These are phyloP conservation scores for Phymanthus crucifer DNA, from an alignment of 92 coral and sea anemone genomes.

Conservation along the genomic window DNA sequence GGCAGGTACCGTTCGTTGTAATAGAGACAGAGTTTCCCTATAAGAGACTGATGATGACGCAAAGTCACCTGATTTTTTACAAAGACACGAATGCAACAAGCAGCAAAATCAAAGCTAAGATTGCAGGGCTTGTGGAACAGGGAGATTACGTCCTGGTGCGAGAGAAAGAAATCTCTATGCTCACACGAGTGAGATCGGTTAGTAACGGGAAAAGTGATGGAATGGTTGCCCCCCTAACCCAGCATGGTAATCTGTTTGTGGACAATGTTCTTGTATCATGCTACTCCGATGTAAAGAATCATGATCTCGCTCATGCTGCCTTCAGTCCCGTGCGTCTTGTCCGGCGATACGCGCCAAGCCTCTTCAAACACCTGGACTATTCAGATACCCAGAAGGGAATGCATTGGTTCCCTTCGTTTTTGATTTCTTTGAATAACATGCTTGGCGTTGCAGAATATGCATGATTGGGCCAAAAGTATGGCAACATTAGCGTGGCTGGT, in stretches of 20 bases:
- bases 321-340: slow-evolving; percentile 75
- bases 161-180: slow-evolving; percentile 38
- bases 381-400: slow-evolving; percentile 58
- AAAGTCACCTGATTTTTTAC: slow-evolving; percentile 80
- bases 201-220: slow-evolving; percentile 55
- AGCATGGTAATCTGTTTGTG: slow-evolving; percentile 80
- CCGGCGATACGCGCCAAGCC: slow-evolving; percentile 43
- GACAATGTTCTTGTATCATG: slow-evolving; percentile 89
- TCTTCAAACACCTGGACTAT: slow-evolving; percentile 43
- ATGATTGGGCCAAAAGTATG: neutral
- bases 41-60: slow-evolving; percentile 66
- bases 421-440: slow-evolving; percentile 54
- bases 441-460: slow-evolving; percentile 56
- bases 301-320: slow-evolving; percentile 67
- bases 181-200: slow-evolving; percentile 62
- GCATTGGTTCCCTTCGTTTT: slow-evolving; percentile 91
- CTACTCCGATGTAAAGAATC: slow-evolving; percentile 80
- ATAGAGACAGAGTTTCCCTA: slow-evolving; percentile 72
- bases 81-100: slow-evolving; percentile 41
- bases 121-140: slow-evolving; percentile 55
- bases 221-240: slow-evolving; percentile 88
- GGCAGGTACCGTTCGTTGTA: slow-evolving; percentile 56
- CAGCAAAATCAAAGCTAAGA: slow-evolving; percentile 52
- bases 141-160: slow-evolving; percentile 78
- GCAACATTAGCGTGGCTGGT: neutral